Evolutionary conservation across 1,140 invertebrate genomes (phyloP).

Genomic region (Diabrotica undecimpunctata): DNA sequence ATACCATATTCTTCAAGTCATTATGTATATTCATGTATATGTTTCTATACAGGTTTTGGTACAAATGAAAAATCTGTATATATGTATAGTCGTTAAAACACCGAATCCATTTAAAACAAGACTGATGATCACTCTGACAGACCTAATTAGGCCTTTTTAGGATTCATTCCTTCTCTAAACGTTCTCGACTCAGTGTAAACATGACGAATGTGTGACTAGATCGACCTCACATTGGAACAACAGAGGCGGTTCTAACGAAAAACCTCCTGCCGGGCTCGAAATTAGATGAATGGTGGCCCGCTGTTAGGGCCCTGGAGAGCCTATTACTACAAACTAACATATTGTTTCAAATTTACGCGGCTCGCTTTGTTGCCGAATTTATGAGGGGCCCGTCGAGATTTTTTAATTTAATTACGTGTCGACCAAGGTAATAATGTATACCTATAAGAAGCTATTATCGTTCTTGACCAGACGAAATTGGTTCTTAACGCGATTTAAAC

Average conservation of each 20-base stretch:
- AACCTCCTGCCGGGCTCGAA: constrained; percentile 38
- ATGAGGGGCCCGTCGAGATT: constrained; percentile 30
- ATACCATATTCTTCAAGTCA: too few species aligned
- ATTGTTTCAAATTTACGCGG: constrained; percentile 41
- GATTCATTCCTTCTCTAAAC: constrained; percentile 19
- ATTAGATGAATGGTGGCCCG: constrained; percentile 45
- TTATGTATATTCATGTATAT: too few species aligned
- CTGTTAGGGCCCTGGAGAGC: constrained; percentile 33
- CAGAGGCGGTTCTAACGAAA: constrained; percentile 31
- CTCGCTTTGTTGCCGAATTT: constrained; percentile 34
- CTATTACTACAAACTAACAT: constrained; percentile 44
- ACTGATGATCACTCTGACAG: constrained; percentile 14
- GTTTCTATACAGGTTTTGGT: too few species aligned
- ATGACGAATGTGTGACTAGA: constrained; percentile 36
- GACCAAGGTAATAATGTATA: background rate
- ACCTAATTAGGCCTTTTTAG: constrained; percentile 14
- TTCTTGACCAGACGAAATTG: background rate
- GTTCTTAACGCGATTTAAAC: background rate
- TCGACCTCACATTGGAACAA: constrained; percentile 35
- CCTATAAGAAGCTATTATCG: background rate
- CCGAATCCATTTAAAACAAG: constrained; percentile 6
- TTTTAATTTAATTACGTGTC: constrained; percentile 36
- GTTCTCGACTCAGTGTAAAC: constrained; percentile 34
- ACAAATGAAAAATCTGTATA: too few species aligned
- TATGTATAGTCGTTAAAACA: background rate